Conservation (phyloP, 2,888 invertebrate species). For the Trachelus troglodyta region DNA sequence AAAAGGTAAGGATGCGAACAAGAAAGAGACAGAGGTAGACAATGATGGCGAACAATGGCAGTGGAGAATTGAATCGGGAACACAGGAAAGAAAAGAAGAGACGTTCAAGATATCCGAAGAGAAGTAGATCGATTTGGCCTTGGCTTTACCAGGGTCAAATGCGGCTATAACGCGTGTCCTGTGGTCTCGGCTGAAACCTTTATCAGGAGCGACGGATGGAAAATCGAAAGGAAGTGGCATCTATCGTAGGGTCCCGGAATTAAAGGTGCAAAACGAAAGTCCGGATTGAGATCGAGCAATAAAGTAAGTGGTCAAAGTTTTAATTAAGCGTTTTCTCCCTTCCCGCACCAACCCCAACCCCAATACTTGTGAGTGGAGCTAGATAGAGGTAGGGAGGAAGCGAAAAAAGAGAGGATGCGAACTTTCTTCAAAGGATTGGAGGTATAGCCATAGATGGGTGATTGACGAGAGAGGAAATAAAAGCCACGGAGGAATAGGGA, state of each 20-base stretch:
- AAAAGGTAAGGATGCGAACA: slow-evolving; percentile 5
- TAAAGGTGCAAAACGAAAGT: background rate
- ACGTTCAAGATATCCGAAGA: background rate
- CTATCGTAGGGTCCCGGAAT: background rate
- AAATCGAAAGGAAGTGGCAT: background rate
- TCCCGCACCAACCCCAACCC: background rate
- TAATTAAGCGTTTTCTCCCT: background rate
- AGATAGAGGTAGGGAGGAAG: background rate
- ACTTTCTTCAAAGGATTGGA: background rate
- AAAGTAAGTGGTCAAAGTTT: background rate
- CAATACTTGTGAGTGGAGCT: background rate
- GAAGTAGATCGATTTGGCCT: background rate
- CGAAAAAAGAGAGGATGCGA: background rate
- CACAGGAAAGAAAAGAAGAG: background rate
- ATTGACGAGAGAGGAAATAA: background rate
- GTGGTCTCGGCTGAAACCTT: background rate
- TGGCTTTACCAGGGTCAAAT: background rate
- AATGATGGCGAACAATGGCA: background rate
- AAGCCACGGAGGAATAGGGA: background rate
- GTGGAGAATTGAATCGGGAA: background rate
- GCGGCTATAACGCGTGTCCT: background rate
- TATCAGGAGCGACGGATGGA: background rate
- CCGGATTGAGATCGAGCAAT: background rate
- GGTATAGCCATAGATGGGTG: background rate
- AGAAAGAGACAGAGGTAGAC: slow-evolving; percentile 10